Evolutionary conservation across 2,797 vertebrate species (phyloP).

Genomic region (Crocodylus rhombifer): DNA sequence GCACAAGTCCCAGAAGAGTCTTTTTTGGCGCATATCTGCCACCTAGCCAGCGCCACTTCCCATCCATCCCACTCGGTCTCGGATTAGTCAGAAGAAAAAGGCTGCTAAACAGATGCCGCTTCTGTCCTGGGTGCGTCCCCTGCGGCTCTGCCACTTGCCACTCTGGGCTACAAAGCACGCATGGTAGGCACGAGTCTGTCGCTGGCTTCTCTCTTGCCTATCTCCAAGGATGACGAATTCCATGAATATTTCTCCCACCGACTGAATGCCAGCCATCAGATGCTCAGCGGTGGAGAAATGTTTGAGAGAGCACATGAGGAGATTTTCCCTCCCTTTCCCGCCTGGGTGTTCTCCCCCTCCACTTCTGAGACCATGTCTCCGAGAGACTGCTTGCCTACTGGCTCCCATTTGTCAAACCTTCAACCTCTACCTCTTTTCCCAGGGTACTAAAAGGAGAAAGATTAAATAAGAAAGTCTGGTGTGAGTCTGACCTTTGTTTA

Average conservation of each 20-base stretch:
- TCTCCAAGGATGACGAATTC: background rate
- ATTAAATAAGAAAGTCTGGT: fast-evolving
- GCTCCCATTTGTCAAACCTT: background rate
- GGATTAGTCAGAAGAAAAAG: background rate
- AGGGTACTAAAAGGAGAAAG: fast-evolving
- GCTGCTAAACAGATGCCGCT: background rate
- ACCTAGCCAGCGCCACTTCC: background rate
- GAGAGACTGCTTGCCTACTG: background rate
- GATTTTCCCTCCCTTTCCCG: background rate
- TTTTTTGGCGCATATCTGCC: background rate
- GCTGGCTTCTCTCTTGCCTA: background rate
- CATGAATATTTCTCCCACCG: background rate
- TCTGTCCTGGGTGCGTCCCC: background rate
- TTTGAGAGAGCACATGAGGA: background rate
- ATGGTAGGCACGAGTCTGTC: background rate
- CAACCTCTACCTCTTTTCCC: fast-evolving
- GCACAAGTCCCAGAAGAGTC: background rate
- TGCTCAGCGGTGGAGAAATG: background rate
- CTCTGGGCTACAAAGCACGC: background rate
- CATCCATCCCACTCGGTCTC: too few relatives aligned
- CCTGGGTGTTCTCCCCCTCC: too few relatives aligned
- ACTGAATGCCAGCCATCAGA: background rate
- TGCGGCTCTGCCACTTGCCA: background rate
- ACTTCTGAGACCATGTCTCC: fast-evolving
- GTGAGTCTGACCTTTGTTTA: background rate